A percentile compares a stretch with the other conserved stretches of the same genome.
Conservation (phyloP, 2,888 invertebrate species). For the Helleia helle region DNA sequence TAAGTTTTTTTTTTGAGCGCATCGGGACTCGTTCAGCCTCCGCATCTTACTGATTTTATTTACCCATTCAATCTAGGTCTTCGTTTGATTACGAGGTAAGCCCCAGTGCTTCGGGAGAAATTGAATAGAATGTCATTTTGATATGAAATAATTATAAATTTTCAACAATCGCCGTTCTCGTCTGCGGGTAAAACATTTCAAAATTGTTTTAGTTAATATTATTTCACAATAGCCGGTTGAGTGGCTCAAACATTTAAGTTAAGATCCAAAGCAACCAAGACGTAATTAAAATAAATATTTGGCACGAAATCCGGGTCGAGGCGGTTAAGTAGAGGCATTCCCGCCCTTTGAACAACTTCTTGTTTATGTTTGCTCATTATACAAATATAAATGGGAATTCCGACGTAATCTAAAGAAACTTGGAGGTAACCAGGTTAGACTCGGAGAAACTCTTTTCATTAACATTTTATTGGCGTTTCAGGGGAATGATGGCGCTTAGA, state of each 20-base stretch:
- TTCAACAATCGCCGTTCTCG: background rate
- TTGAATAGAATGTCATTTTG: conserved; percentile 32
- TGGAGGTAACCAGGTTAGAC: conserved; percentile 28
- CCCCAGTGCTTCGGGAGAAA: conserved; percentile 38
- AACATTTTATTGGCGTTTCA: too few relatives aligned
- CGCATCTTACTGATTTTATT: conserved; percentile 25
- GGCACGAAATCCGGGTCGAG: conserved; percentile 63
- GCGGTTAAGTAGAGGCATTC: conserved; percentile 66
- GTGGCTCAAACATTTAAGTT: conserved; percentile 45
- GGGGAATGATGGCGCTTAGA: too few relatives aligned
- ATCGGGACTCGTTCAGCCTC: conserved; percentile 5
- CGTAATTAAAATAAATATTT: conserved; percentile 73
- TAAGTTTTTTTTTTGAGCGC: conserved; percentile 9
- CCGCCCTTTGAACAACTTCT: conserved; percentile 68
- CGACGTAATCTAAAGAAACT: conserved; percentile 47
- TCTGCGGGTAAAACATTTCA: background rate
- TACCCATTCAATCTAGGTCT: conserved; percentile 36
- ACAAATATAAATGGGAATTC: conserved; percentile 63
- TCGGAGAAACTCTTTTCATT: too few relatives aligned
- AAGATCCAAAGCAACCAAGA: conserved; percentile 52
- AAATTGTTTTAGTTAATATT: conserved; percentile 7
- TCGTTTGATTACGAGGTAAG: conserved; percentile 40
- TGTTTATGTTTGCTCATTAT: conserved; percentile 70
- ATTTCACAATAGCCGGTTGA: conserved; percentile 13
- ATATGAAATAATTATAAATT: too few relatives aligned